Base-by-base conservation (phyloP, 1,140 invertebrate genomes). In the Amphibalanus amphitrite region DNA sequence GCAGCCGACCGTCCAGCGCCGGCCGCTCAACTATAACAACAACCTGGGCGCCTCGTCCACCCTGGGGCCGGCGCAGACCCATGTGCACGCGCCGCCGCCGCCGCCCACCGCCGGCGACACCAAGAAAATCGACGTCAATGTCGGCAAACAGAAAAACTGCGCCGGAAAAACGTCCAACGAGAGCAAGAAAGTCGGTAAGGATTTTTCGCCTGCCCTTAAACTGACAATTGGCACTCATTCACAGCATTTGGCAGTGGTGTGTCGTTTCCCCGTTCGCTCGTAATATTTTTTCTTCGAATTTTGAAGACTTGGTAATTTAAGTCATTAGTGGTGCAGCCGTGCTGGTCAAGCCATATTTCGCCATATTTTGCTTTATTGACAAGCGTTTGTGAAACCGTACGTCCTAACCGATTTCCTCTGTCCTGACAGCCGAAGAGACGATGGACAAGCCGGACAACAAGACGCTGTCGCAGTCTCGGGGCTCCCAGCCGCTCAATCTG, bases 111-210 rank as follows among this genome's bases (percentile, higher is more conserved):
- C 47, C 47, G 47, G 47, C 6, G 47, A 59, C 47, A 13, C 6
- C 47, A 59, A 59, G 47, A 59, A 59, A 20, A 59, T 59, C n/a
- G 65, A 67, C 65, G 65, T 67, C 65, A 67, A 67, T 28, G 65
- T 67, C 26, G 65, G 65, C n/a, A 67, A 28, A 25, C 65, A 67
- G 65, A 67, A 67, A 26, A 67, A 67, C 65, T 67, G 65, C 65
- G n/a, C n/a, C n/a, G 47, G 47, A 8, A 59, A 59, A 23, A 59
- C 47, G 47, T 59, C 47, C 47, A 59, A 59, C 47, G 47, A 59
- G 17, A 59, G 47, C 47, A 59, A 59, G 47, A 59, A 59, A 59
- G 47, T 59, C 47, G 47, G 47, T 59, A 23, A 38, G 33, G n/a
- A n/a, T n/a, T n/a, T n/a, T n/a, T n/a, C n/a, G n/a, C n/a, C n/a